These are phyloP conservation scores for Euura lappo DNA, from an alignment of 1,140 invertebrate genomes.

Conservation along the genomic window DNA sequence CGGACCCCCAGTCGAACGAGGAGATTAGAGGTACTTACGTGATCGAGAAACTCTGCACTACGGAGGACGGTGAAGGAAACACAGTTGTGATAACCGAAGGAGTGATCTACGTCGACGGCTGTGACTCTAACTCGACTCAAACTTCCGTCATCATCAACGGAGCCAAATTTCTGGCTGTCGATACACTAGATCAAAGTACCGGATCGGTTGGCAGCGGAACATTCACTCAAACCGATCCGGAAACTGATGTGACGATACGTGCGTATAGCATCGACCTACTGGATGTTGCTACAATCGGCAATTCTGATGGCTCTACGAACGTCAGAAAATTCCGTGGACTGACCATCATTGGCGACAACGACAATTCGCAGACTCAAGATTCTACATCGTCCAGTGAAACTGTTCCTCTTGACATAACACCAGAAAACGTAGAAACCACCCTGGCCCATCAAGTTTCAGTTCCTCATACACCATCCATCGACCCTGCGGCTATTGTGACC, in stretches of 20 bases:
- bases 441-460: too few relatives aligned
- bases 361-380: too few relatives aligned
- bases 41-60: background rate
- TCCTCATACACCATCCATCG: background rate
- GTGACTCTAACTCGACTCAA: background rate
- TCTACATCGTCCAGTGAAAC: too few relatives aligned
- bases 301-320: too few relatives aligned
- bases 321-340: too few relatives aligned
- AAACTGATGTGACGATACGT: background rate
- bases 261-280: too few relatives aligned
- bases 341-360: too few relatives aligned
- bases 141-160: background rate
- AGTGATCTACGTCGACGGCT: background rate
- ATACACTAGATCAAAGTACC: background rate
- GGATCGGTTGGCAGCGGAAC: background rate
- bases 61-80: background rate
- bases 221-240: background rate
- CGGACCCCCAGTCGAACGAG: background rate
- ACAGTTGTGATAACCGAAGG: background rate
- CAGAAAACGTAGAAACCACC: too few relatives aligned
- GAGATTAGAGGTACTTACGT: background rate
- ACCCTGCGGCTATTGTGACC: background rate
- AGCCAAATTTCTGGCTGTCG: background rate
- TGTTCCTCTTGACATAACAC: too few relatives aligned
- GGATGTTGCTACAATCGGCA: too few relatives aligned